Conservation (phyloP, 2,888 invertebrate genomes). For the Eubasilissa splendida region DNA sequence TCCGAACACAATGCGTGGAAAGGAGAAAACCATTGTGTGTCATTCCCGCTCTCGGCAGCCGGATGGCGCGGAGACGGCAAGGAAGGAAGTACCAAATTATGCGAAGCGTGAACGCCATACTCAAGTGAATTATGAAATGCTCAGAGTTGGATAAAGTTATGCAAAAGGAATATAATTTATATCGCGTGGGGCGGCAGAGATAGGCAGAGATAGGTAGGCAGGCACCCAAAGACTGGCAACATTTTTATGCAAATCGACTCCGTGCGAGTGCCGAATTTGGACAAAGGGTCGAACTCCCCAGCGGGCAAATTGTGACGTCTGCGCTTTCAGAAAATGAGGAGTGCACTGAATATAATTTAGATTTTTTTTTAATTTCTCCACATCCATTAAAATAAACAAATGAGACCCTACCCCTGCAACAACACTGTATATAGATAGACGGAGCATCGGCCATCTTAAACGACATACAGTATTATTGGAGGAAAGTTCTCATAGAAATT, state of each 20-base stretch:
- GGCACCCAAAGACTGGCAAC: constrained; percentile 7
- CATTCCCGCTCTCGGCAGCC: constrained; percentile 23
- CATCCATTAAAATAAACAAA: too few relatives aligned
- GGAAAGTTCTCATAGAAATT: too few relatives aligned
- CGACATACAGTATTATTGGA: too few relatives aligned
- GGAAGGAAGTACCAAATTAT: constrained; percentile 53
- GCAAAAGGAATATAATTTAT: constrained; percentile 43
- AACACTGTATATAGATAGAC: too few relatives aligned
- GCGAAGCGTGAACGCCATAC: constrained; percentile 56
- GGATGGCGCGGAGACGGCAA: constrained; percentile 25
- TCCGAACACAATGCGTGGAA: constrained; percentile 2
- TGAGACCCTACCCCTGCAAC: too few relatives aligned
- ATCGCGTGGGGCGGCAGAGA: constrained; percentile 10
- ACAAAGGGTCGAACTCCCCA: constrained; percentile 23
- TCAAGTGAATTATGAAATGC: constrained; percentile 56
- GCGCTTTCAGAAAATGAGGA: neutral
- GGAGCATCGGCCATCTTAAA: too few relatives aligned
- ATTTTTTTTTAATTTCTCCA: too few relatives aligned
- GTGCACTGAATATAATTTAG: too few relatives aligned
- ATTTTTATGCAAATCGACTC: constrained; percentile 30
- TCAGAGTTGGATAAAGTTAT: constrained; percentile 41
- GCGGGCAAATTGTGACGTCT: neutral
- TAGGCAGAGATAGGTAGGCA: neutral
- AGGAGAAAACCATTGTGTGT: constrained; percentile 9
- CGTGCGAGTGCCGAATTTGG: neutral